phyloP scores from a whole-genome alignment of 1,140 invertebrate genomes.

The Liolophura sinensis region DNA sequence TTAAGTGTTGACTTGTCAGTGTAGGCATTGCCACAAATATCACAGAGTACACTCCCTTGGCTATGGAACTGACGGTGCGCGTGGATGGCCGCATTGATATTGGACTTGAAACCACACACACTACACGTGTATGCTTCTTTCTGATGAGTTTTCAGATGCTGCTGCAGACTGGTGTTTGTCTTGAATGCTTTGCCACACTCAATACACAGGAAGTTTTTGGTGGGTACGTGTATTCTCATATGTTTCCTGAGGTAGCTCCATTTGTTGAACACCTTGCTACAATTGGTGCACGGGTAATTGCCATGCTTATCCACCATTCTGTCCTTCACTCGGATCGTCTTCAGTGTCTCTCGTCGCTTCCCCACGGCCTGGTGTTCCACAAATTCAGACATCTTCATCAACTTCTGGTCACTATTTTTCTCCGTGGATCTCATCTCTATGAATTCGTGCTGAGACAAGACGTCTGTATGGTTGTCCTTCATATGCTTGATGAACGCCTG shows the following conservation, averaged over 20 bases:
- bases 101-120: slow-evolving; percentile 50
- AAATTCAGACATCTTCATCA: slow-evolving; percentile 42
- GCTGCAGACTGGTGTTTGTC: slow-evolving; percentile 34
- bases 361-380: slow-evolving; percentile 1
- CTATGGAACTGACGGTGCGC: slow-evolving; percentile 52
- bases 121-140: slow-evolving; percentile 40
- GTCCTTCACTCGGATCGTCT: slow-evolving; percentile 5
- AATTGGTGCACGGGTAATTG: slow-evolving; percentile 37
- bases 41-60: slow-evolving; percentile 48
- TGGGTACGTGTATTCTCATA: slow-evolving; percentile 29
- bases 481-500: slow-evolving; percentile 39
- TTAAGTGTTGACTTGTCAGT: slow-evolving; percentile 47
- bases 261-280: slow-evolving; percentile 47
- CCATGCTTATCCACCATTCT: slow-evolving; percentile 45
- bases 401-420: slow-evolving; percentile 13
- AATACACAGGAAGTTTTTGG: slow-evolving; percentile 43
- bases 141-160: slow-evolving; percentile 42
- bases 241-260: slow-evolving; percentile 50
- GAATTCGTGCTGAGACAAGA: slow-evolving; percentile 24
- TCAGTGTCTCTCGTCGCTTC: slow-evolving; percentile 13
- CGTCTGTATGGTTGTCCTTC: slow-evolving; percentile 32
- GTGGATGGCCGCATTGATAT: slow-evolving; percentile 45
- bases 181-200: slow-evolving; percentile 52
- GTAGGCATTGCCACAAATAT: slow-evolving; percentile 53
- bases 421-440: slow-evolving; percentile 20